Evolutionary conservation across 2,797 vertebrate species (phyloP).

Genomic region (Bradypodion ventrale): DNA sequence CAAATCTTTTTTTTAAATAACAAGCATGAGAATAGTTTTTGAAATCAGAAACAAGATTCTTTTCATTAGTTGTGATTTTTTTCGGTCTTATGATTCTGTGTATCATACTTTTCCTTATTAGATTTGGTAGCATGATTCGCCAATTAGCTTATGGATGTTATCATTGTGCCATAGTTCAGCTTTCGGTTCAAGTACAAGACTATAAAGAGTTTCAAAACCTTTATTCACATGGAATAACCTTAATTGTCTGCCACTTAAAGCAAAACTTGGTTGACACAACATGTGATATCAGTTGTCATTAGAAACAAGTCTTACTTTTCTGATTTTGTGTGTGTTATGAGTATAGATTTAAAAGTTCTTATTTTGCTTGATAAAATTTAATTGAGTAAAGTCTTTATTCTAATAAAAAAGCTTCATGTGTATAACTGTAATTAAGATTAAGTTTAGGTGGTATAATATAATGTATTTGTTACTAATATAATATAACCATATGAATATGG

Average conservation of each 20-base stretch:
- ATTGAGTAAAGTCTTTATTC: neutral
- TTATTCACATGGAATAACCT: neutral
- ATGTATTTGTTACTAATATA: neutral
- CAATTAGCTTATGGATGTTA: neutral
- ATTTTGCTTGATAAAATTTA: neutral
- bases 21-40: neutral
- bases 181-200: neutral
- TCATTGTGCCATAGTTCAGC: neutral
- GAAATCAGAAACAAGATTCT: neutral
- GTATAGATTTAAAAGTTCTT: neutral
- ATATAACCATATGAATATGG: neutral
- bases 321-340: neutral
- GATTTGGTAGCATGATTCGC: constrained; percentile 38
- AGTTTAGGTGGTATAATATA: neutral
- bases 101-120: constrained; percentile 27
- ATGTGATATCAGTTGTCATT: neutral
- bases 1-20: neutral
- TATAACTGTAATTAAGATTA: neutral
- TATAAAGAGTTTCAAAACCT: neutral
- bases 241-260: neutral
- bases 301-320: neutral
- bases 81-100: constrained; percentile 47
- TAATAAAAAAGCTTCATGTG: neutral
- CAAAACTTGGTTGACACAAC: neutral
- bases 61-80: neutral